These are phyloP conservation scores for Pantelozetes paolii DNA, from an alignment of 2,888 invertebrate genomes.

Conservation along the genomic window DNA sequence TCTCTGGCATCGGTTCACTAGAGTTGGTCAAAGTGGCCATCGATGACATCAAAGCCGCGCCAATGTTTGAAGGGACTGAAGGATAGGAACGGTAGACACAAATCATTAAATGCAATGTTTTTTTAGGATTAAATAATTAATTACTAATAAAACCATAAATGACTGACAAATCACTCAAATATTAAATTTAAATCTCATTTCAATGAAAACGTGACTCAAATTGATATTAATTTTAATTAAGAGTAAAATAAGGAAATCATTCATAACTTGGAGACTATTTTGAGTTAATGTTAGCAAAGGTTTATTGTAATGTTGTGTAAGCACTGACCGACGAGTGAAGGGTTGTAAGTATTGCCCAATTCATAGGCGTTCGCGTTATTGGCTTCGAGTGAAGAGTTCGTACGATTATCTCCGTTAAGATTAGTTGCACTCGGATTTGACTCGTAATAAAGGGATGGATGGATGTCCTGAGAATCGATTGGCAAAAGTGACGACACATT, in stretches of 20 bases:
- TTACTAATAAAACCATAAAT: too few relatives aligned
- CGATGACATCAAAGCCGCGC: conserved; percentile 63
- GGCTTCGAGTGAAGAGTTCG: too few relatives aligned
- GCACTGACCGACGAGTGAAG: conserved; percentile 26
- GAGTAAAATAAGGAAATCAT: too few relatives aligned
- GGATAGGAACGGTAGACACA: neutral
- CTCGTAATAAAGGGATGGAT: conserved; percentile 23
- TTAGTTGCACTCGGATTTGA: conserved; percentile 18
- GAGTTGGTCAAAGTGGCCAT: conserved; percentile 70
- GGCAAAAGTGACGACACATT: conserved; percentile 14
- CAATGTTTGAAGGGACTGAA: conserved; percentile 35
- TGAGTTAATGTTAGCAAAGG: too few relatives aligned
- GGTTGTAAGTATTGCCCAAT: neutral
- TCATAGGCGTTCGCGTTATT: neutral
- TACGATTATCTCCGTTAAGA: conserved; percentile 17
- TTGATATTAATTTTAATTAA: too few relatives aligned
- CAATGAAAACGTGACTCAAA: too few relatives aligned
- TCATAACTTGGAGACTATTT: too few relatives aligned
- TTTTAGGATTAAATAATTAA: too few relatives aligned
- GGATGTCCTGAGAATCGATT: conserved; percentile 26
- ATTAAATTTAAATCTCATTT: too few relatives aligned
- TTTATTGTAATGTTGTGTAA: too few relatives aligned
- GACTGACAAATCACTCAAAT: too few relatives aligned
- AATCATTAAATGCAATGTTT: too few relatives aligned
- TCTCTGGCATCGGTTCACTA: conserved; percentile 61